Conservation (phyloP, 2,888 invertebrate species). For the Heteromyza rotundicornis region DNA sequence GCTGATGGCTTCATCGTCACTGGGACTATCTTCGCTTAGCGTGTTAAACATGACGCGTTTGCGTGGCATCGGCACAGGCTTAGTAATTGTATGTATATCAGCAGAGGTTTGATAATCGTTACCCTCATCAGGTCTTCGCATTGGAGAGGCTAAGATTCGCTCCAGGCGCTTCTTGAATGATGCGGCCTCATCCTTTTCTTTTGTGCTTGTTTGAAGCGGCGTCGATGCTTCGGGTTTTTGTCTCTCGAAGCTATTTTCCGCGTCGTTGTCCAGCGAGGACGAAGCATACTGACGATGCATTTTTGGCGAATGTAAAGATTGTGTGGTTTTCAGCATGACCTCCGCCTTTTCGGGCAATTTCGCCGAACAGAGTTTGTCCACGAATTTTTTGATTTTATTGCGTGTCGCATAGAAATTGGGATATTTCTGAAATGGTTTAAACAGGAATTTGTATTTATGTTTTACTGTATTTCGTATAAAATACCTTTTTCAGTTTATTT, state of each 20-base stretch:
- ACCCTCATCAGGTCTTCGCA: conserved; percentile 31
- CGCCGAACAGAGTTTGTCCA: conserved; percentile 49
- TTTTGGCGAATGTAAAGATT: conserved; percentile 38
- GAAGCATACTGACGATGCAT: conserved; percentile 8
- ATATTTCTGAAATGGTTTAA: conserved; percentile 37
- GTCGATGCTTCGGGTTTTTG: conserved; percentile 19
- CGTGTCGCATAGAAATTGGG: conserved; percentile 51
- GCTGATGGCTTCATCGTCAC: conserved; percentile 12
- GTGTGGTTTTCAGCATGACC: conserved; percentile 39
- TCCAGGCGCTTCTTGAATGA: conserved; percentile 50
- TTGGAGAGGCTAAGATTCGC: conserved; percentile 44
- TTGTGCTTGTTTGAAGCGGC: conserved; percentile 12
- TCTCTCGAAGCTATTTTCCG: conserved; percentile 16
- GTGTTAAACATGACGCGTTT: conserved; percentile 58
- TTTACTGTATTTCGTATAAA: too few species aligned
- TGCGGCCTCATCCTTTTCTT: conserved; percentile 8
- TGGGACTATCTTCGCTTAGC: conserved; percentile 26
- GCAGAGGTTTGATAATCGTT: conserved; percentile 10
- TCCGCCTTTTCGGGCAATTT: conserved; percentile 44
- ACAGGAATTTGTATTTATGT: not conserved
- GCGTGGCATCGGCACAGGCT: conserved; percentile 55
- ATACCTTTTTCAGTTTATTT: conserved; percentile 43
- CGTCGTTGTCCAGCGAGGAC: not conserved
- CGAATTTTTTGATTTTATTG: conserved; percentile 50
- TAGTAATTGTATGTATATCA: conserved; percentile 5